Base-by-base conservation (phyloP, 2,113 vertebrate species). In the Pandion haliaetus region DNA sequence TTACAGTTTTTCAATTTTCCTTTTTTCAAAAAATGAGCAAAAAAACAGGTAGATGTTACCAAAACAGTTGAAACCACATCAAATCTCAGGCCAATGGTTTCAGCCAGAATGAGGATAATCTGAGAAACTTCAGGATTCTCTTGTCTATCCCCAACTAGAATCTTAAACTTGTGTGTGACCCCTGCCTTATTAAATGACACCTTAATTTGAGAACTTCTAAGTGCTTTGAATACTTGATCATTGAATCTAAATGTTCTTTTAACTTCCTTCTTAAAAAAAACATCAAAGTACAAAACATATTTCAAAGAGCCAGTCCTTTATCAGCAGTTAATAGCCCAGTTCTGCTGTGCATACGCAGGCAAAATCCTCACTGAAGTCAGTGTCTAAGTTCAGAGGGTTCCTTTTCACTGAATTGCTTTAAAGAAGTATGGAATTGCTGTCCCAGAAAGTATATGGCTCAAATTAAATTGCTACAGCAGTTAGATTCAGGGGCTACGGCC, bases 181-280 rank as follows among this genome's bases (percentile, higher is more conserved):
- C 24, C 14, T 69, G 23, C 24, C 25, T 93, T 84, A 57, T 69
- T 82, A 94, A 93, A 72, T 65, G 28, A 47, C 58, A 93, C 26
- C 49, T 91, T 79, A 82, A 93, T 94, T 61, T 91, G 54, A 82
- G 34, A 63, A 79, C 34, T 85, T 69, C 57, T 72, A 57, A 89
- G 65, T 57, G 40, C 44, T 70, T 91, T 74, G 78, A 79, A 71
- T 89, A 82, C 40, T 95, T 82, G 81, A 91, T 91, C 73, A 50
- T 44, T 91, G 61, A 76, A 52, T 87, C 61, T 96, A 82, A 96
- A 59, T 82, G 26, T 88, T 88, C 88, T 96, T 94, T 88, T 88
- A 71, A 94, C 61, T 82, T 87, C 44, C 71, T 93, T 77, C 59
- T 86, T 94, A 44, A 91, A 91, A 88, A 88, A 92, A 54, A 34